Percentiles rank a stretch among this genome's conserved stretches.
phyloP scores from a whole-genome alignment of 2,888 invertebrate genomes.

The Siphonodentalium dalli region DNA sequence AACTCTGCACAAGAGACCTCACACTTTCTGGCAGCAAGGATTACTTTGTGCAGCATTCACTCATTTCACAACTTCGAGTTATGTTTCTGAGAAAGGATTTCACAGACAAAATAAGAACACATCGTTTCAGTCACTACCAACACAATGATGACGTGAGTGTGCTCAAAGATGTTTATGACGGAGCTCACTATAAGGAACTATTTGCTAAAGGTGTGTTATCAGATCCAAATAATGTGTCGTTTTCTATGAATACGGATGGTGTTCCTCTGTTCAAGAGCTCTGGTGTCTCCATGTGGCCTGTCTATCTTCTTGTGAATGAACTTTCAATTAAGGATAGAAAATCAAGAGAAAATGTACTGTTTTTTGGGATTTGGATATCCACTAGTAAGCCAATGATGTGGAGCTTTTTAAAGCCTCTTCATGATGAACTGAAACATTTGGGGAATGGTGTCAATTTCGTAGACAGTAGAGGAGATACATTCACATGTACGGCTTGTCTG shows the following conservation, averaged over 20 bases:
- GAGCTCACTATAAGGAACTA: background rate
- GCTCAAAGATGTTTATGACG: constrained; percentile 6
- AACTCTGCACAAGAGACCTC: constrained; percentile 2
- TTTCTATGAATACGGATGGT: constrained; percentile 9
- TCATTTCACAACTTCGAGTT: constrained; percentile 6
- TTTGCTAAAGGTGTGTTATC: background rate
- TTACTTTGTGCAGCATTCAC: constrained; percentile 10
- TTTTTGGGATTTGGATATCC: constrained; percentile 9
- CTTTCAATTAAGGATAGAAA: constrained; percentile 5
- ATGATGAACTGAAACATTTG: background rate
- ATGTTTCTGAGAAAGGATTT: constrained; percentile 1
- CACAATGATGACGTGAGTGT: background rate
- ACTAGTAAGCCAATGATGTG: constrained; percentile 8
- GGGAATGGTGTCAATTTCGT: background rate
- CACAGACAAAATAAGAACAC: constrained; percentile 2
- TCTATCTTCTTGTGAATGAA: constrained; percentile 6
- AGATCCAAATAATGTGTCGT: constrained; percentile 4
- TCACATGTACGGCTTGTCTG: background rate
- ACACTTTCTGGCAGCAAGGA: background rate
- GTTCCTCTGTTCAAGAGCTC: constrained; percentile 7
- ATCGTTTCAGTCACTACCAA: constrained; percentile 3
- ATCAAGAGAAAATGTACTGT: constrained; percentile 5
- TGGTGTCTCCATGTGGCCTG: constrained; percentile 7
- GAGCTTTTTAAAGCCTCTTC: constrained; percentile 8
- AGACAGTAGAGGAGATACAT: background rate